phyloP scores from a whole-genome alignment of 2,113 vertebrate species.

The Dicerorhinus sumatrensis region DNA sequence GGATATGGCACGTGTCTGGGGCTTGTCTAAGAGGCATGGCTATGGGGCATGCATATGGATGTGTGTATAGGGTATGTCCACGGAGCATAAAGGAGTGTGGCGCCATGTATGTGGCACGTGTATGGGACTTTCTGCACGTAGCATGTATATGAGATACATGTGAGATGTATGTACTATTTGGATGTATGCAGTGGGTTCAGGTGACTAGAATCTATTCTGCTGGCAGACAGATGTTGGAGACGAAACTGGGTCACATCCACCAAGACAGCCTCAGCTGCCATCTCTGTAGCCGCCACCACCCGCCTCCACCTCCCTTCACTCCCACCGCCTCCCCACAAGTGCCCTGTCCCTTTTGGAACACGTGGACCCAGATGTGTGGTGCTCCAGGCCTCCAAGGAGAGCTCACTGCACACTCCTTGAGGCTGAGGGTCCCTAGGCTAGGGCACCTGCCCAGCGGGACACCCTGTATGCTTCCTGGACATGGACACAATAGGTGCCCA shows the following conservation, averaged over 20 bases:
- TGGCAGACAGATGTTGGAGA: background rate
- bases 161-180: background rate
- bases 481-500: background rate
- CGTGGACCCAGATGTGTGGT: background rate
- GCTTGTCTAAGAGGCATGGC: too few relatives aligned
- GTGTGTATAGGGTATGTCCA: background rate
- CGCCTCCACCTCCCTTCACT: too few relatives aligned
- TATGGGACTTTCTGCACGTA: background rate
- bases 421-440: background rate
- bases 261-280: background rate
- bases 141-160: background rate
- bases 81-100: background rate
- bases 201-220: background rate
- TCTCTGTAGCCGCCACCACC: background rate
- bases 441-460: background rate
- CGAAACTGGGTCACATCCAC: conserved; percentile 61
- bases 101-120: background rate
- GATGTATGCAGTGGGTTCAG: background rate
- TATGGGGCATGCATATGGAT: background rate
- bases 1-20: background rate
- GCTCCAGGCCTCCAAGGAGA: background rate
- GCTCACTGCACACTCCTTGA: background rate
- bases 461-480: background rate
- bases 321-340: too few relatives aligned
- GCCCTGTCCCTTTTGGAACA: background rate